Conservation (phyloP, 1,140 invertebrate genomes). For the Diorhabda carinulata region DNA sequence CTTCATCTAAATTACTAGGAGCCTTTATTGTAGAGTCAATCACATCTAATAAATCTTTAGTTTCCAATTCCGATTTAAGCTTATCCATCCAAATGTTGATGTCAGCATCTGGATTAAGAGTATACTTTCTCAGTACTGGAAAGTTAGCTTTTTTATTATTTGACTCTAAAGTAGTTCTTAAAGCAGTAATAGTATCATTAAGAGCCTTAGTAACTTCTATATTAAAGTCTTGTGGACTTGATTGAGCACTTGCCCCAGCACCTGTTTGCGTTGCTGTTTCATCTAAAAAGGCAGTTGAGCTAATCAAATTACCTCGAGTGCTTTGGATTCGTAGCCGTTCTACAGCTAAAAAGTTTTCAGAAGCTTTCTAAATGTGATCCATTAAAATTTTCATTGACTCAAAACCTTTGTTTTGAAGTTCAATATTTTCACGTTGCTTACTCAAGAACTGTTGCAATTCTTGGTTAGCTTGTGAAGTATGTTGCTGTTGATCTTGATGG, state of each 20-base stretch:
- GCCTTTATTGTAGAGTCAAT: neutral
- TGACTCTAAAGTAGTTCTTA: neutral
- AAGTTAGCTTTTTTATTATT: neutral
- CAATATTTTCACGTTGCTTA: neutral
- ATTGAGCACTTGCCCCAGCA: constrained; percentile 1
- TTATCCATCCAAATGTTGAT: constrained; percentile 1
- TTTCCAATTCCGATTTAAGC: neutral
- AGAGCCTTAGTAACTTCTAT: neutral
- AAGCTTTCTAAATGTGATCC: neutral
- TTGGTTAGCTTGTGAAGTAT: neutral
- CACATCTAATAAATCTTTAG: constrained; percentile 3
- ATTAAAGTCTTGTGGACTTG: neutral
- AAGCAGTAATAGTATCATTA: neutral
- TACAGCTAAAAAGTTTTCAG: neutral
- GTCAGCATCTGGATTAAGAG: neutral
- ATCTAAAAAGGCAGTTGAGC: neutral
- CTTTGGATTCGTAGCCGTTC: constrained; percentile 1
- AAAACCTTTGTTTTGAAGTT: constrained; percentile 5
- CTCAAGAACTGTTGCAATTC: neutral
- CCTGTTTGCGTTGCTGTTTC: neutral
- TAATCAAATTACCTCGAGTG: neutral
- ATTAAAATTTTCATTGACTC: neutral
- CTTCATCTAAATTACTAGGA: neutral
- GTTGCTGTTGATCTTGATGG: neutral
- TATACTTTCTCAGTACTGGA: neutral